Percentiles rank a stretch among this genome's conserved stretches.
Evolutionary conservation across 2,113 vertebrate genomes (phyloP).

Genomic region (Orycteropus afer): DNA sequence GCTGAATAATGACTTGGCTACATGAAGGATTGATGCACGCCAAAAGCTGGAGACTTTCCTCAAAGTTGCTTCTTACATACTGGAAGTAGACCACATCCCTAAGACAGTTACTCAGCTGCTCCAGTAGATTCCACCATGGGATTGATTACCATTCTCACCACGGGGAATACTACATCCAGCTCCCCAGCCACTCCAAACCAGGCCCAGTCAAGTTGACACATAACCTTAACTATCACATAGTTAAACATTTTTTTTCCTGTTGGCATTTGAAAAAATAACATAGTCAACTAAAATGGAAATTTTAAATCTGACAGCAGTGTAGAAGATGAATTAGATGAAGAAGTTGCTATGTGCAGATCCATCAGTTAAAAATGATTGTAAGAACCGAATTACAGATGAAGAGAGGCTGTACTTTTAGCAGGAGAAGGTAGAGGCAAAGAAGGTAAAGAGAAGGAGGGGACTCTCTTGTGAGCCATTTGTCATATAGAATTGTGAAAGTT

Average conservation of each 20-base stretch:
- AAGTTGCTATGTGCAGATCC: not conserved
- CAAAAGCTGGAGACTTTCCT: no score
- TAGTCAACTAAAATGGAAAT: not conserved
- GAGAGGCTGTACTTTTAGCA: not conserved
- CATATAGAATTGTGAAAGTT: not conserved
- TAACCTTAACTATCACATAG: not conserved
- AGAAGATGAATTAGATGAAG: not conserved
- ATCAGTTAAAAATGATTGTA: not conserved
- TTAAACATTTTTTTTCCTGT: not conserved
- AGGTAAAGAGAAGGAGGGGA: not conserved
- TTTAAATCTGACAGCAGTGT: not conserved
- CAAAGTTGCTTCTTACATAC: no score
- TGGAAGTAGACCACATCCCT: no score
- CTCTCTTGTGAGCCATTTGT: not conserved
- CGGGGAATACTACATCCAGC: no score
- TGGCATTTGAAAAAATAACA: not conserved
- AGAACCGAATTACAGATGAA: not conserved
- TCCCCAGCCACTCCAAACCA: no score
- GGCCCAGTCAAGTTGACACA: no score
- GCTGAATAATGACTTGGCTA: no score
- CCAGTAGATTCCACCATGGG: no score
- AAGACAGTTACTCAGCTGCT: no score
- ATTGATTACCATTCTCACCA: no score
- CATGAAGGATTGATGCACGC: no score
- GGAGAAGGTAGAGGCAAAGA: not conserved